Conservation (phyloP, 2,888 invertebrate genomes). For the Epirrhoe tristata region DNA sequence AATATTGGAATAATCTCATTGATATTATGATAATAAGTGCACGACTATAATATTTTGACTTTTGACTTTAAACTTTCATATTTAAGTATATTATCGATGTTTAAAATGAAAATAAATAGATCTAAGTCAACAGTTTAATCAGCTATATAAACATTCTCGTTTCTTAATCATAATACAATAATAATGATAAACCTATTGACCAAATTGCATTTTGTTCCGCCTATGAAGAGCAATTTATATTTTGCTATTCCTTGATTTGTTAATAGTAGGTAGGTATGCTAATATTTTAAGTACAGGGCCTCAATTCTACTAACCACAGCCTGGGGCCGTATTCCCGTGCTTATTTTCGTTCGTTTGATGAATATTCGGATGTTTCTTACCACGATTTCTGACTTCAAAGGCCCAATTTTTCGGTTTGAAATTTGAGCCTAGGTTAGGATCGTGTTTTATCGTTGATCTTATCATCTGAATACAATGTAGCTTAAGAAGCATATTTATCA, state of each 20-base stretch:
- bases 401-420: no score
- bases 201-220: conserved; percentile 39
- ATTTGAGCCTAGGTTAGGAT: no score
- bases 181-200: conserved; percentile 10
- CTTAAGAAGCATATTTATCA: no score
- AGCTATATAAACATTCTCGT: conserved; percentile 13
- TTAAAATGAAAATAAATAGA: conserved; percentile 23
- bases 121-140: conserved; percentile 27
- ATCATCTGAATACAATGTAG: no score
- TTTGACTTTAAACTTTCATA: conserved; percentile 22
- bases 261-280: conserved; percentile 18
- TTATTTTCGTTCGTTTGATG: no score
- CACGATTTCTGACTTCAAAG: no score
- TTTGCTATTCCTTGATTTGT: conserved; percentile 37
- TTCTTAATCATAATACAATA: conserved; percentile 6
- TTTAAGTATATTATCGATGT: conserved; percentile 28
- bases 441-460: no score
- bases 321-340: no score
- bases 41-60: conserved; percentile 27
- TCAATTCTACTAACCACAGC: no score
- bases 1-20: conserved; percentile 21
- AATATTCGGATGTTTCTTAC: no score
- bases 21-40: conserved; percentile 20
- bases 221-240: conserved; percentile 38
- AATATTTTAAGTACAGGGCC: conserved; percentile 6